Evolutionary conservation across 2,888 invertebrate species (phyloP).

Genomic region (Rhingia campestris): DNA sequence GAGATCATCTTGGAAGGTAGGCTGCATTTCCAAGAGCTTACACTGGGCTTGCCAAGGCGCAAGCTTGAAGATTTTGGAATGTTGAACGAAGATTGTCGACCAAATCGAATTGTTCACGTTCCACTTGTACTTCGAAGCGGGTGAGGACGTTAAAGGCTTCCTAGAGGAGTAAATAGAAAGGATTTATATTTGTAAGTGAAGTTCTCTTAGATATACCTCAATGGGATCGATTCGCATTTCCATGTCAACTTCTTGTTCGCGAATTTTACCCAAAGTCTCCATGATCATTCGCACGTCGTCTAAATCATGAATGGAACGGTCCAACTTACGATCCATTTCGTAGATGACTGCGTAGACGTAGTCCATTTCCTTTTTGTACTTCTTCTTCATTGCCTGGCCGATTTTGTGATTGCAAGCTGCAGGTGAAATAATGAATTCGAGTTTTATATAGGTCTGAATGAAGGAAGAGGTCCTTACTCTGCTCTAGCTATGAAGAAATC

Average conservation of each 20-base stretch:
- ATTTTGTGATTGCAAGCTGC: constrained; percentile 89
- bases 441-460: neutral
- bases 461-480: no score
- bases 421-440: constrained; percentile 38
- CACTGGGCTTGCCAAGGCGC: constrained; percentile 92
- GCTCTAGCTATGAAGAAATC: no score
- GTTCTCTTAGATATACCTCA: constrained; percentile 85
- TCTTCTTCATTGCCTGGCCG: constrained; percentile 93
- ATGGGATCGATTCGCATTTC: constrained; percentile 96
- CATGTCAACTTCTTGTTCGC: constrained; percentile 98
- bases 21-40: constrained; percentile 90
- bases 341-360: constrained; percentile 95
- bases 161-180: constrained; percentile 80
- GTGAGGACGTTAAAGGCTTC: constrained; percentile 96
- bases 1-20: constrained; percentile 93
- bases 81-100: constrained; percentile 95
- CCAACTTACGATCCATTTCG: constrained; percentile 94
- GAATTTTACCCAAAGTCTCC: constrained; percentile 95
- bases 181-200: neutral
- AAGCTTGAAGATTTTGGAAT: constrained; percentile 91
- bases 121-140: constrained; percentile 93
- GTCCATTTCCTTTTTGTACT: constrained; percentile 95
- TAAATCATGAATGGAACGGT: constrained; percentile 93
- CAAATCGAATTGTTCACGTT: constrained; percentile 94
- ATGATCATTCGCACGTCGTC: constrained; percentile 97